A percentile compares a stretch with the other conserved stretches of the same genome.
Conservation (phyloP, 2,888 invertebrate genomes). For the Pasiphila rectangulata region DNA sequence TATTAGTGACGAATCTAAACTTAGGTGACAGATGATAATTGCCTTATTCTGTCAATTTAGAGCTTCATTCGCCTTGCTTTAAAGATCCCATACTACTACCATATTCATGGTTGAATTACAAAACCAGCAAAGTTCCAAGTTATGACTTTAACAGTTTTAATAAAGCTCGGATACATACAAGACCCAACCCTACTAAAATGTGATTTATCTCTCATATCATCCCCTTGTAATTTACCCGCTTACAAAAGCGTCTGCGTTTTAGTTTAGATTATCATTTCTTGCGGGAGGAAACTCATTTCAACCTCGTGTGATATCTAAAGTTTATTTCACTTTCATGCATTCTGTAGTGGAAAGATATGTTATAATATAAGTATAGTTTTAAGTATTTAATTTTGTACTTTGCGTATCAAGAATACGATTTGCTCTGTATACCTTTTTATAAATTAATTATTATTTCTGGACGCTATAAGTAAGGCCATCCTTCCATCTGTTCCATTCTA, state of each 20-base stretch:
- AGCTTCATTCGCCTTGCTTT: too few relatives aligned
- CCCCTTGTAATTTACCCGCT: slow-evolving; percentile 31
- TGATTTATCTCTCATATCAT: slow-evolving; percentile 24
- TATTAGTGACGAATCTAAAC: too few relatives aligned
- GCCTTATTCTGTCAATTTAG: too few relatives aligned
- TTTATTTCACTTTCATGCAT: slow-evolving; percentile 18
- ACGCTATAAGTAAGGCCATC: too few relatives aligned
- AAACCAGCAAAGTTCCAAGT: background rate
- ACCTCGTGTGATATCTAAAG: slow-evolving; percentile 28
- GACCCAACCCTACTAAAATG: slow-evolving; percentile 21
- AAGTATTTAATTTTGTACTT: slow-evolving; percentile 6
- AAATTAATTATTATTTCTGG: too few relatives aligned
- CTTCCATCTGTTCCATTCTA: too few relatives aligned
- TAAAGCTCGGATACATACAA: slow-evolving; percentile 9
- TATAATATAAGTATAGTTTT: slow-evolving; percentile 16
- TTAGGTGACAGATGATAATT: background rate
- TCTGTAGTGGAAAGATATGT: slow-evolving; percentile 25
- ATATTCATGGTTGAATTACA: background rate
- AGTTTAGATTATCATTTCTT: slow-evolving; percentile 38
- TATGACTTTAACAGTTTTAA: background rate
- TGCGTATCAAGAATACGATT: background rate
- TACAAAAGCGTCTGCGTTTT: slow-evolving; percentile 36
- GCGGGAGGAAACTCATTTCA: slow-evolving; percentile 40
- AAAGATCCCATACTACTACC: background rate
- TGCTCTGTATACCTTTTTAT: too few relatives aligned